Evolutionary conservation across 64 coral and sea anemone species (phyloP), one percentile per base, ranked within the genome.

Genomic region (Dendrophyllia cribrosa): DNA sequence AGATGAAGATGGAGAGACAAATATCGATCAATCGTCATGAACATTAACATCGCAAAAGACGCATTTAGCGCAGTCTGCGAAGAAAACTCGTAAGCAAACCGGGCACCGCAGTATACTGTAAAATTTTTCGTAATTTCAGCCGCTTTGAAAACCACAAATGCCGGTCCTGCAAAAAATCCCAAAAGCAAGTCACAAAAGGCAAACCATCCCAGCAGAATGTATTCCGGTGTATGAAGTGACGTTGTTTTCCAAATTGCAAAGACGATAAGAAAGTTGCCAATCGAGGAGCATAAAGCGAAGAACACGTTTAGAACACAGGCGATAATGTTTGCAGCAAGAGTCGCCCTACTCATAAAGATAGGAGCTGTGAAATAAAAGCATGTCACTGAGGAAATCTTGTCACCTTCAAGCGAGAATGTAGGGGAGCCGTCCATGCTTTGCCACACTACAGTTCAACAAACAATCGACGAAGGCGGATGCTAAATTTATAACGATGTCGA

Each of bases 361-460:
- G 80, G 80, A 51, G 80, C 80, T 20, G 62, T 84, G 19, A 84
- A 84, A 67, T 84, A 84, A 4, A 84, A 63, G 19, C 80, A 84
- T 21, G 44, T 49, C 6, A 84, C 62, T 3, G 62, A 67, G 7
- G 80, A 65, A 50, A 84, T 17, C 17, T 14, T 22, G 60, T 51
- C 20, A 12, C 67, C 80, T 21, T 50, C n/a, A 17, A 62, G 58
- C 43, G 34, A 83, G 24, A 64, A 83, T 20, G 59, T 12, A 68
- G 11, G 45, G 10, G 80, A 84, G 14, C 13, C 62, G 15, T 68
- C 45, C 43, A 84, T 67, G 23, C 10, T 25, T 8, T 24, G 5
- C 5, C 12, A 43, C 15, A 14, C 44, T 50, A 49, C 70, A 47
- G 12, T 44, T 12, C 9, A 43, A 43, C 53, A 56, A 56, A 34